These are phyloP conservation scores for Neolamprologus falcicula DNA, from an alignment of 2,113 vertebrate genomes.

Conservation along the genomic window DNA sequence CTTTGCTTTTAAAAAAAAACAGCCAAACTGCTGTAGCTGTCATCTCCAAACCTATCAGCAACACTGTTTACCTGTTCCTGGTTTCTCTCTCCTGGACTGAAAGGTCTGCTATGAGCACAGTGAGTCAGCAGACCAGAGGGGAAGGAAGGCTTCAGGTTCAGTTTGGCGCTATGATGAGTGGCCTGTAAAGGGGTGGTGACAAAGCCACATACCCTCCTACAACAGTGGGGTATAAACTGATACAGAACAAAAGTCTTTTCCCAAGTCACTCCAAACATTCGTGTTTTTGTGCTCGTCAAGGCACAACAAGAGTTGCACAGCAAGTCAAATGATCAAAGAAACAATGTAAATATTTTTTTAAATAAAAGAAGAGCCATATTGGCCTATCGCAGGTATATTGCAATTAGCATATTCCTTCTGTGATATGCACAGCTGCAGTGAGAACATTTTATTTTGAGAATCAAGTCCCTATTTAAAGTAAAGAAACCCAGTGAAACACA, in stretches of 20 bases:
- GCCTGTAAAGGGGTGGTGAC: constrained; percentile 27
- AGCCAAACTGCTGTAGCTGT: neutral
- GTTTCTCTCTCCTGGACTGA: neutral
- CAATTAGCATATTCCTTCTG: neutral
- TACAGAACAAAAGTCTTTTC: neutral
- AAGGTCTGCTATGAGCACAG: neutral
- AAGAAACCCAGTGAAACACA: neutral
- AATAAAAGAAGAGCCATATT: neutral
- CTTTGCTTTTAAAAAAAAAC: neutral
- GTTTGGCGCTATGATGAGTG: neutral
- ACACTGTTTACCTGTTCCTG: neutral
- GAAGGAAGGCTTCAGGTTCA: neutral
- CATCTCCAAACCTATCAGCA: constrained; percentile 1
- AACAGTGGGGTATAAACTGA: neutral
- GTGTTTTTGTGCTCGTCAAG: neutral
- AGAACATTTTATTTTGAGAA: neutral
- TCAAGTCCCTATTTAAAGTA: neutral
- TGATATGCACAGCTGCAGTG: neutral
- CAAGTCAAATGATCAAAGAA: neutral
- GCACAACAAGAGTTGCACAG: neutral
- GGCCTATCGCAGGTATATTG: rapidly evolving
- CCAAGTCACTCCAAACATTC: neutral
- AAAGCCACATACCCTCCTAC: constrained; percentile 1
- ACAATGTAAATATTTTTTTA: neutral
- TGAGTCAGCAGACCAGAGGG: constrained; percentile 29